Percentiles rank a stretch among this genome's conserved stretches.
phyloP scores from a whole-genome alignment of 2,888 invertebrate genomes.

The Salticus scenicus region DNA sequence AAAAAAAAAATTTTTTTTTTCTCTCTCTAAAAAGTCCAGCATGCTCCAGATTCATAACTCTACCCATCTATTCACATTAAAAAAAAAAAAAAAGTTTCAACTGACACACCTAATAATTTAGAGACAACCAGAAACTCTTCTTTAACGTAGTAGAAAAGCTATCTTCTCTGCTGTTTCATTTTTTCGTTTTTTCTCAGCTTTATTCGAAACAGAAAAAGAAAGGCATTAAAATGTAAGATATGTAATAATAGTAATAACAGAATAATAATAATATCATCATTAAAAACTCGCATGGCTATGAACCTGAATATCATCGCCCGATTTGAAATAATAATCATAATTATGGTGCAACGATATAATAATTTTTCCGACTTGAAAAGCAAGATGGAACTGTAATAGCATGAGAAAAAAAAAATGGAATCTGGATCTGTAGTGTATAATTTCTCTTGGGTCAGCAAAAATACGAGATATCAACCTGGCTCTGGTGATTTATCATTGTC shows the following conservation, averaged over 20 bases:
- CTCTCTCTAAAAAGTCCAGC: too few relatives aligned
- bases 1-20: too few relatives aligned
- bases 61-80: too few relatives aligned
- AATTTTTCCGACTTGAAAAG: background rate
- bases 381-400: conserved; percentile 6
- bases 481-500: conserved; percentile 12
- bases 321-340: conserved; percentile 9
- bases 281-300: conserved; percentile 15
- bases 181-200: background rate
- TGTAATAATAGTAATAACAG: conserved; percentile 22
- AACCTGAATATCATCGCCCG: background rate
- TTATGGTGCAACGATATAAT: background rate
- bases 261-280: conserved; percentile 43
- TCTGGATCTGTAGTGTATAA: conserved; percentile 23
- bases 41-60: too few relatives aligned
- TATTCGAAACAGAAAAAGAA: background rate
- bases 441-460: conserved; percentile 49
- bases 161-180: too few relatives aligned
- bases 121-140: too few relatives aligned
- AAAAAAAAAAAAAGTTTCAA: too few relatives aligned
- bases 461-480: conserved; percentile 61
- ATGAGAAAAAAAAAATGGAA: background rate
- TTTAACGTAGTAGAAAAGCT: too few relatives aligned
- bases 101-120: too few relatives aligned
- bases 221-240: background rate